Percentiles rank a stretch among this genome's conserved stretches.
Evolutionary conservation across 2,888 invertebrate species (phyloP).

Genomic region (Fragum whitleyi): DNA sequence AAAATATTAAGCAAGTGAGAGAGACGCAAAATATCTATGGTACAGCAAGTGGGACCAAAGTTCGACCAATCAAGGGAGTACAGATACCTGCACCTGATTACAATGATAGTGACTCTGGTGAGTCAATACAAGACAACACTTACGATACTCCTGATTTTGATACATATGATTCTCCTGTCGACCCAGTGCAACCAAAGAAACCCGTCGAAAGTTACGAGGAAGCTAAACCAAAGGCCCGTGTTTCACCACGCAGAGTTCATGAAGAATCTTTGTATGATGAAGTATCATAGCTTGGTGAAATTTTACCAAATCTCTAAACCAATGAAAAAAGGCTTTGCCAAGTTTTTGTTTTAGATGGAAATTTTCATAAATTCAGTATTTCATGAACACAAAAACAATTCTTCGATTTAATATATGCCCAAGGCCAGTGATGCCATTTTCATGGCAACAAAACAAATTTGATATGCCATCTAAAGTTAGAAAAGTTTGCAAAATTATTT

Average conservation of each 20-base stretch:
- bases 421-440: no score
- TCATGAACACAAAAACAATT: no score
- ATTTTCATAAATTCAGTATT: no score
- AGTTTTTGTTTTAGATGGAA: no score
- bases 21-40: constrained; percentile 51
- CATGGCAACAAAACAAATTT: no score
- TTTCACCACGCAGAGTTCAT: background rate
- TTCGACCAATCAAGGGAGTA: constrained; percentile 40
- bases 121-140: constrained; percentile 26
- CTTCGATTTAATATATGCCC: no score
- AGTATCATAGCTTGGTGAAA: constrained; percentile 13
- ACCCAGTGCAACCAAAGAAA: constrained; percentile 10
- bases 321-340: no score
- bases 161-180: constrained; percentile 32
- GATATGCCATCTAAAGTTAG: no score
- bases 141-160: constrained; percentile 39
- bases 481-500: no score
- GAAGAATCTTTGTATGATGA: constrained; percentile 49
- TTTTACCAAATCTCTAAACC: no score
- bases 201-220: constrained; percentile 22
- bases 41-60: constrained; percentile 48
- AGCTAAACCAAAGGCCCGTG: background rate
- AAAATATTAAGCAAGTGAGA: background rate
- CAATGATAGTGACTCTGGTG: constrained; percentile 12
- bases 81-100: constrained; percentile 39